Percentiles rank a stretch among this genome's conserved stretches.
Evolutionary conservation across 2,888 invertebrate genomes (phyloP).

Genomic region (Clistopyga incitator): DNA sequence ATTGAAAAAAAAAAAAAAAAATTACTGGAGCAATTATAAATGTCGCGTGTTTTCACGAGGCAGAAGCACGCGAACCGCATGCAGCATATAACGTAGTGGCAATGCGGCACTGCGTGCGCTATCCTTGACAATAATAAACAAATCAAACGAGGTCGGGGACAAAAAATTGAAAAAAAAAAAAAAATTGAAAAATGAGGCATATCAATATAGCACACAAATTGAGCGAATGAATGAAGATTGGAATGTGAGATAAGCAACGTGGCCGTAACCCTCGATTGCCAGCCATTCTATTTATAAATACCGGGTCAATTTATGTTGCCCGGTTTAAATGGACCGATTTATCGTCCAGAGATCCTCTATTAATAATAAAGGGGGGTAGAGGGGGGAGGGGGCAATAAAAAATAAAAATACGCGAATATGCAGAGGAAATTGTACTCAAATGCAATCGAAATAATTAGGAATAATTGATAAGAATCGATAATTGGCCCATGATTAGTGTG

Average conservation of each 20-base stretch:
- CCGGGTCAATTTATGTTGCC: constrained; percentile 55
- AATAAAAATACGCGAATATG: background rate
- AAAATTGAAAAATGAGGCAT: background rate
- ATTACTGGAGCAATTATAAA: constrained; percentile 7
- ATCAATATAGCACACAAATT: constrained; percentile 41
- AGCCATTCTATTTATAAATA: constrained; percentile 62
- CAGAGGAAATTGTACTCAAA: background rate
- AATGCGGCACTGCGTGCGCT: constrained; percentile 20
- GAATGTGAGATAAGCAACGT: constrained; percentile 57
- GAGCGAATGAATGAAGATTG: constrained; percentile 61
- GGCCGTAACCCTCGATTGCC: constrained; percentile 56
- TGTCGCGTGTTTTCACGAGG: constrained; percentile 14
- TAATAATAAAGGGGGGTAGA: too few species aligned
- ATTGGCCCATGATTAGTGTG: too few species aligned
- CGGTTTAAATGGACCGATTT: constrained; percentile 47
- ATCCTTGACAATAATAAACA: constrained; percentile 7
- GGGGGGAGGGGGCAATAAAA: background rate
- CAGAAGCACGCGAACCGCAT: background rate
- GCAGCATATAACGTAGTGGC: background rate
- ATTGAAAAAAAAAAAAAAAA: background rate
- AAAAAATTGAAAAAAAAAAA: background rate
- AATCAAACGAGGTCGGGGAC: background rate
- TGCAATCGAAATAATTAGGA: too few species aligned
- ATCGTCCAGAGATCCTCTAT: constrained; percentile 50
- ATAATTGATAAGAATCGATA: too few species aligned